Percentiles rank a stretch among this genome's conserved stretches.
Conservation (phyloP, 2,888 invertebrate species). For the Arge pagana region DNA sequence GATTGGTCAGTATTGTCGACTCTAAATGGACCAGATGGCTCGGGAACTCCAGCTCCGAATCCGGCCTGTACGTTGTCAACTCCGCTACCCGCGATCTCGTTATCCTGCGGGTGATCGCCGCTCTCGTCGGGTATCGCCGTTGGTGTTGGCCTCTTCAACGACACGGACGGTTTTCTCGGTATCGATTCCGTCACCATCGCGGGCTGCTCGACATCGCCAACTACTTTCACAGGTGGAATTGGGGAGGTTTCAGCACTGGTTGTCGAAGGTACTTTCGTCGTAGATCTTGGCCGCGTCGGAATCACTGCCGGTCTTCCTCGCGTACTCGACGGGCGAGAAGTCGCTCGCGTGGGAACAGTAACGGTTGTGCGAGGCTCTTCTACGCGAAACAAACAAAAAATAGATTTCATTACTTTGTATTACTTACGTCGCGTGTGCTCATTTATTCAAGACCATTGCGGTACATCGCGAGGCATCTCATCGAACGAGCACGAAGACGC, state of each 20-base stretch:
- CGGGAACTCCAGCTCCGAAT: constrained; percentile 49
- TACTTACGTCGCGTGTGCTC: no score
- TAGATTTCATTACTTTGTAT: no score
- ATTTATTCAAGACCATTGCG: no score
- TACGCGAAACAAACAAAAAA: no score
- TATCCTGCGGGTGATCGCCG: constrained; percentile 77
- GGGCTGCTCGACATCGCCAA: constrained; percentile 41
- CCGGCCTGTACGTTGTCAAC: constrained; percentile 53
- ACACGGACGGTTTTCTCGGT: constrained; percentile 46
- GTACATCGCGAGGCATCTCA: no score
- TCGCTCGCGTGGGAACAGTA: constrained; percentile 40
- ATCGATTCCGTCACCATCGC: constrained; percentile 51
- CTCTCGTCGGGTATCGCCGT: constrained; percentile 54
- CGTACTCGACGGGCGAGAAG: constrained; percentile 46
- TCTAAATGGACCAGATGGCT: constrained; percentile 65
- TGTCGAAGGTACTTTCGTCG: constrained; percentile 41
- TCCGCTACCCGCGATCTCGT: constrained; percentile 68
- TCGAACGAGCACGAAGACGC: no score
- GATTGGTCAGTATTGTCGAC: constrained; percentile 50
- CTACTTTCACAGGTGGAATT: constrained; percentile 26
- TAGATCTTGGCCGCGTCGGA: constrained; percentile 46
- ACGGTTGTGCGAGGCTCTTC: constrained; percentile 61
- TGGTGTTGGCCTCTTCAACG: constrained; percentile 43
- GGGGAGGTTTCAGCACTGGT: constrained; percentile 24
- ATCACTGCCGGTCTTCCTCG: constrained; percentile 55